Base-by-base conservation (phyloP, 2,113 vertebrate species). In the Oceanodroma tethys region DNA sequence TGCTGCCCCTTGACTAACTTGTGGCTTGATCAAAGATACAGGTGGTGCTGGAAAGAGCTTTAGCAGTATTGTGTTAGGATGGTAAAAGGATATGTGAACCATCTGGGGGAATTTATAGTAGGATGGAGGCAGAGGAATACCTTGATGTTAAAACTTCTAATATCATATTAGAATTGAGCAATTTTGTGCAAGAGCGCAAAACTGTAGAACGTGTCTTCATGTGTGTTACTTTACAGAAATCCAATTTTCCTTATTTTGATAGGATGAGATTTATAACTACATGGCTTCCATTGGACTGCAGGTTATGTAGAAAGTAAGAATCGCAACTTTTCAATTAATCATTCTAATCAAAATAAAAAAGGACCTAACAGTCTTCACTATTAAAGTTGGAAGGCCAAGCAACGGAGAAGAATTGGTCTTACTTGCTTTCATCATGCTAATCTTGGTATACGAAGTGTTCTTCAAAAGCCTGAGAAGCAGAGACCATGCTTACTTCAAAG, bases 401-500 rank as follows among this genome's bases (percentile, higher is more conserved):
- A 92, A 10, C 43, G 50, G 79, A 47, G 36, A 76, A 70, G 32
- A 92, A 73, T 73, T 62, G 56, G 20, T 81, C 80, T 96, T 94
- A 67, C 71, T 93, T 90, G 70, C 36, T 90, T 91, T 96, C 4
- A 1, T 90, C 14, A 2, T 84, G 68, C 60, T 87, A 29, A 67
- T 94, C 18, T 79, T 95, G 60, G 32, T 84, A 58, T 81, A 76
- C 43, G 70, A 55, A 90, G 67, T 38, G 26, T 91, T 95, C 75
- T 81, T 90, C 75, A 86, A 71, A 94, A 90, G 63, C 53, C 45
- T 90, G 82, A 70, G 80, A 87, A 81, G 76, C 63, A 89, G 63
- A 76, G 38, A 60, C 78, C 65, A 4, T 68, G 43, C 60, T 95
- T 27, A 62, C 81, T 91, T 96, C 92, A 96, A 96, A 96, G 93